These are phyloP conservation scores for Ctenopoma kingsleyae DNA, from an alignment of 2,797 vertebrate genomes.

Conservation along the genomic window DNA sequence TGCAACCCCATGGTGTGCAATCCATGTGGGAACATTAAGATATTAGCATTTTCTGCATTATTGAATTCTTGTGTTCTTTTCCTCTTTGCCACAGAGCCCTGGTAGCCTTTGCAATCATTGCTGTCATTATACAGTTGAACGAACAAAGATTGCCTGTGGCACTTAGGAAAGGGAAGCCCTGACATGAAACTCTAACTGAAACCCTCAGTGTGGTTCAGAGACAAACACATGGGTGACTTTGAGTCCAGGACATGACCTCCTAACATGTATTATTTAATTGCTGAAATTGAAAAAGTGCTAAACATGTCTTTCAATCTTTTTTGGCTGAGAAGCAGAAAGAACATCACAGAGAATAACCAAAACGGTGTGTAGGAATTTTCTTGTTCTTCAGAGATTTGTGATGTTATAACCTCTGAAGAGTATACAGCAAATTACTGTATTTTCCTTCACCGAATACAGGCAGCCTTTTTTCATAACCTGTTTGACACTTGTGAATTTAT, in stretches of 20 bases:
- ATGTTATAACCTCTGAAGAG: not conserved
- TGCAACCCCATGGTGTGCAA: no score
- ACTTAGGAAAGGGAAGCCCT: slow-evolving; percentile 20
- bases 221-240: not conserved
- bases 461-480: no score
- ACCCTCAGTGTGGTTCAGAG: slow-evolving; percentile 17
- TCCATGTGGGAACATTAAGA: slow-evolving; percentile 13
- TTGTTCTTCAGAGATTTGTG: slow-evolving; percentile 1
- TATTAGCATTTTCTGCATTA: slow-evolving; percentile 31
- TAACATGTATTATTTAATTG: slow-evolving; percentile 49
- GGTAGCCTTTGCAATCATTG: slow-evolving; percentile 42
- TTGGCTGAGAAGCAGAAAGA: not conserved
- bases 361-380: not conserved
- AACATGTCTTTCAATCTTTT: slow-evolving; percentile 17
- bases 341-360: not conserved
- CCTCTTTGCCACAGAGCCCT: slow-evolving; percentile 29
- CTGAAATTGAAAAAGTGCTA: slow-evolving; percentile 39
- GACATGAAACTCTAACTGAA: slow-evolving; percentile 35
- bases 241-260: slow-evolving; percentile 6
- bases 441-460: no score
- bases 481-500: no score
- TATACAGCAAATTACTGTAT: not conserved
- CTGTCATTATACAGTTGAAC: slow-evolving; percentile 54
- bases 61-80: slow-evolving; percentile 27
- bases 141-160: slow-evolving; percentile 53